Conservation (phyloP, 2,888 invertebrate genomes). For the Tachina lurida region DNA sequence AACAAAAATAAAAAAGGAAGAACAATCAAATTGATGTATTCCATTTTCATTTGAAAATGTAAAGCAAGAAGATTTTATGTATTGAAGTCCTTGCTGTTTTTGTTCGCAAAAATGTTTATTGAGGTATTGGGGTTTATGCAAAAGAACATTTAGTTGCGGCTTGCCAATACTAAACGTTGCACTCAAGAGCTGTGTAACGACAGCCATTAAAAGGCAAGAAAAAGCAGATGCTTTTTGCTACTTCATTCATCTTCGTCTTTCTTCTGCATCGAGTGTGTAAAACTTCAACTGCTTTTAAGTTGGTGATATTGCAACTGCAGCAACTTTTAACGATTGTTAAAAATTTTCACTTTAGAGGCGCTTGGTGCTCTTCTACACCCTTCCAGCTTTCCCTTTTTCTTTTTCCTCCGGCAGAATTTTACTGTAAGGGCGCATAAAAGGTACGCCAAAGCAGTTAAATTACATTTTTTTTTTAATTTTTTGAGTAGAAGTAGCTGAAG, state of each 20-base stretch:
- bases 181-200: conserved; percentile 50
- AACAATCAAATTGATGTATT: not conserved
- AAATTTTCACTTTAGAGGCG: conserved; percentile 21
- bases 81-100: not conserved
- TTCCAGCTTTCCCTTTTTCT: not conserved
- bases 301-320: not conserved
- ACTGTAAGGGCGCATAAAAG: not conserved
- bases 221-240: conserved; percentile 27
- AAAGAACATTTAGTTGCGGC: conserved; percentile 60
- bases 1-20: not conserved
- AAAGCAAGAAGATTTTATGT: not conserved
- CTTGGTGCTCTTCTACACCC: not conserved
- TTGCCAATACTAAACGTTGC: conserved; percentile 59
- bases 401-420: not conserved
- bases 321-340: conserved; percentile 27
- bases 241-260: conserved; percentile 22
- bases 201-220: conserved; percentile 43
- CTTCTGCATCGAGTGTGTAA: not conserved
- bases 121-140: conserved; percentile 40
- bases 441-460: not conserved
- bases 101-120: conserved; percentile 44
- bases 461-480: too few species aligned
- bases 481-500: too few species aligned
- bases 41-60: not conserved
- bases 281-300: conserved; percentile 19